Evolutionary conservation across 2,888 invertebrate genomes (phyloP), one percentile per base, ranked within the genome.

Genomic region (Tridacna gigas): DNA sequence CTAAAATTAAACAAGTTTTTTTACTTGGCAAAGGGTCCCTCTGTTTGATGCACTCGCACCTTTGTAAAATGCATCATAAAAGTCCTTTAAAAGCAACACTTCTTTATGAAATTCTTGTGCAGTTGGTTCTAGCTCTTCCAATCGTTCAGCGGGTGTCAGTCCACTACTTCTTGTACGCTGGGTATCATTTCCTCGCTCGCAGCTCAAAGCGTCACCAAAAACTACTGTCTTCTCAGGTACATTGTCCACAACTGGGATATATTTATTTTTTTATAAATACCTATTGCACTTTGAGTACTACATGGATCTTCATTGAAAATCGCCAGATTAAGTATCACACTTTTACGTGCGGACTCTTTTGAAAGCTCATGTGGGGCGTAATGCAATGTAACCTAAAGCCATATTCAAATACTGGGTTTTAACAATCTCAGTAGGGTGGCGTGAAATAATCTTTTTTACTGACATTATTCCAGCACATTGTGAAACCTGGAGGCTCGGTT

Each of bases 61-160:
- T 74, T 80, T 83, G 65, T 78, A 82, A 22, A 83, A 87, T 5
- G 51, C 76, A 26, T 82, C 80, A 77, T 45, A 87, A 25, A 79
- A 79, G 47, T 87, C 84, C 67, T 86, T 76, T 25, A 84, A 63
- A 3, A 85, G 75, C 20, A 87, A n/a, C 80, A 83, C 82, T 67
- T 84, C 83, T 60, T 87, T 84, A 73, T 84, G 82, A 69, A 87
- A 87, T 71, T 84, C 84, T 69, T 87, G 87, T 15, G 74, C 74
- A 26, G 80, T 73, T 22, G 87, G 84, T 74, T 86, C 71, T 20
- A 83, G 25, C 11, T 78, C 83, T 51, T 84, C 87, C 0, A 84
- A 56, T 47, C 84, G 45, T n/a, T 82, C 86, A 56, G 61, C 61
- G 13, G 71, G 65, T n/a, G 74, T 67, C 9, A 84, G 48, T 18